phyloP scores from a whole-genome alignment of 2,888 invertebrate species.

The Flexamia atlantica region DNA sequence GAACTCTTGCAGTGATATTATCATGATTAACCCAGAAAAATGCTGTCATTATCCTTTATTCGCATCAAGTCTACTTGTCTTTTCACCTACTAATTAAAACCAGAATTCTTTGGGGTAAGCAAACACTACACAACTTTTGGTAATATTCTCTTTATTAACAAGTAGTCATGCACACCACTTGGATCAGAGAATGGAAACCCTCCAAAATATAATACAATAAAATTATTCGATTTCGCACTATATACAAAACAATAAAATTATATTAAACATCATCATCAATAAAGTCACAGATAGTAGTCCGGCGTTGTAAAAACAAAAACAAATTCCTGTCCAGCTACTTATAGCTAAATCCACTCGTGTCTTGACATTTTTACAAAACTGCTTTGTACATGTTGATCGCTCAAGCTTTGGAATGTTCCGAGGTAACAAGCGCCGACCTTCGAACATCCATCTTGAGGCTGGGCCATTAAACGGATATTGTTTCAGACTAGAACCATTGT shows the following conservation, averaged over 20 bases:
- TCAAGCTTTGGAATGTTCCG: slow-evolving; percentile 46
- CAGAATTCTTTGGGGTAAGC: no score
- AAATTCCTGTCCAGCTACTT: slow-evolving; percentile 56
- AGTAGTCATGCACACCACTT: slow-evolving; percentile 51
- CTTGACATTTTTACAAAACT: slow-evolving; percentile 51
- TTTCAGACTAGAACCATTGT: slow-evolving; percentile 54
- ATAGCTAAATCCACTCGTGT: slow-evolving; percentile 51
- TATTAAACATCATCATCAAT: slow-evolving; percentile 44
- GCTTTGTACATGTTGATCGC: slow-evolving; percentile 38
- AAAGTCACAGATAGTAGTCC: slow-evolving; percentile 41
- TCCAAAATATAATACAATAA: slow-evolving; percentile 57
- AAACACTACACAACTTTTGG: slow-evolving; percentile 8
- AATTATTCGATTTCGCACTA: slow-evolving; percentile 57
- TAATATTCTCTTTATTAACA: slow-evolving; percentile 58
- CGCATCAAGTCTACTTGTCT: no score
- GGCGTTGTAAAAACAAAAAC: slow-evolving; percentile 50
- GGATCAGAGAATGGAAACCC: slow-evolving; percentile 49
- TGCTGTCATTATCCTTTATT: no score
- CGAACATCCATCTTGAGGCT: slow-evolving; percentile 47
- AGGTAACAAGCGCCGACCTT: slow-evolving; percentile 28
- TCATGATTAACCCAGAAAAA: no score
- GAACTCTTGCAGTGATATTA: no score
- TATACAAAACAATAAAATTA: slow-evolving; percentile 58
- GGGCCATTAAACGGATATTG: slow-evolving; percentile 5
- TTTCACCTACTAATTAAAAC: no score